Evolutionary conservation across 2,113 vertebrate species (phyloP), one percentile per base, ranked within the genome.

Genomic region (Lichenostomus cassidix): DNA sequence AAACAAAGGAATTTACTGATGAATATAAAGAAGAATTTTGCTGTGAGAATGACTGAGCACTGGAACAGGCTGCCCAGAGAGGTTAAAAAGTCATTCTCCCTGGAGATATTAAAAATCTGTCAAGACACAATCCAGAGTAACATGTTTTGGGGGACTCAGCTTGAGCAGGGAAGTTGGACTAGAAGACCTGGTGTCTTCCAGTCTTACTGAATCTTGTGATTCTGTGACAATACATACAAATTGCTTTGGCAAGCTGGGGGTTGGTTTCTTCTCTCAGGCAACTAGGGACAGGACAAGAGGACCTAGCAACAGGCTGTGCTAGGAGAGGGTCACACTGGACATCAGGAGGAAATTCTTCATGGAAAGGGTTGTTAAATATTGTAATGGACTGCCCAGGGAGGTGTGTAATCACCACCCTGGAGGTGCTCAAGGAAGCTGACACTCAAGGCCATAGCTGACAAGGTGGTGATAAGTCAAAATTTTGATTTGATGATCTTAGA

Each of bases 101-200:
- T 39, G 27, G 6, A 76, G 20, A 75, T 46, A 35, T 11, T 37
- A 21, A 64, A 35, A 74, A 70, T 10, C 2, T 3, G 1, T 70
- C 15, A 42, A 35, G 17, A n/a, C 8, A 42, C 22, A 44, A 52
- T 70, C 37, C 13, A 18, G 22, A 50, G 4, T 37, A 39, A 29
- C 5, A 12, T 37, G 8, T 9, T 65, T 16, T 55, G 11, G 12
- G 10, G 10, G 31, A 16, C 21, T 29, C 31, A 46, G 16, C 20
- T 37, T 24, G 23, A 71, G 46, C 7, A 76, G 6, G 0, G 1
- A 11, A 4, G 4, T 11, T 68, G 17, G 18, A 18, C 13, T 33
- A 4, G 4, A 50, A 27, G 63, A 28, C 9, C 7, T 59, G 17
- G 3, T 33, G n/a, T 53, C n/a, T 83, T 59, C n/a, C 29, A 75